phyloP scores from a whole-genome alignment of 2,888 invertebrate species.

The Lasioglossum figueresi region DNA sequence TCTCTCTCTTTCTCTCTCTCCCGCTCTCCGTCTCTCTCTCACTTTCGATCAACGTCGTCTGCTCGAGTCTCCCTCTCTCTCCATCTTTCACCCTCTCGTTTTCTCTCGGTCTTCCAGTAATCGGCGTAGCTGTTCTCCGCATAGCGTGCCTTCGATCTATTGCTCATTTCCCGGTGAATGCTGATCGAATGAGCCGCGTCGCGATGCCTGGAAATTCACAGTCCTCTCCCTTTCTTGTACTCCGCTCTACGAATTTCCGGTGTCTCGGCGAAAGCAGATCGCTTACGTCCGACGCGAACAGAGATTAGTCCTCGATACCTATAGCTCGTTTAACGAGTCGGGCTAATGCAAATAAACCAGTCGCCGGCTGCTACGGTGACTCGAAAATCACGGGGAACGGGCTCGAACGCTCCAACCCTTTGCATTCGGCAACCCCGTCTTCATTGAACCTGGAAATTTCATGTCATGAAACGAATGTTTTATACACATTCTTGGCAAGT shows the following conservation, averaged over 20 bases:
- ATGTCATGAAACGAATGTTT: no score
- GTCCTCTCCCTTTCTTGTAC: constrained; percentile 45
- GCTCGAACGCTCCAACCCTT: no score
- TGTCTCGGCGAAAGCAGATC: constrained; percentile 46
- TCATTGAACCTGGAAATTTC: no score
- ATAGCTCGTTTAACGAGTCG: not conserved
- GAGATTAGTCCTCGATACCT: constrained; percentile 17
- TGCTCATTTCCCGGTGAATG: constrained; percentile 77
- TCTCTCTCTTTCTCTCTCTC: not conserved
- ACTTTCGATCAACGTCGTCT: constrained; percentile 16
- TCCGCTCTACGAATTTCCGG: constrained; percentile 22
- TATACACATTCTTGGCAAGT: no score
- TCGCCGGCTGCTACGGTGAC: not conserved
- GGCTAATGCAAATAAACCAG: not conserved
- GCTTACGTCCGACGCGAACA: not conserved
- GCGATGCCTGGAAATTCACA: constrained; percentile 59
- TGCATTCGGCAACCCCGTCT: no score
- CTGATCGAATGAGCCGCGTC: constrained; percentile 71
- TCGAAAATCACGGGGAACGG: not conserved
- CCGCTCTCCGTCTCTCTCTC: constrained; percentile 3
- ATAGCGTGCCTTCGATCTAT: constrained; percentile 71
- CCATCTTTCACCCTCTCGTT: constrained; percentile 13
- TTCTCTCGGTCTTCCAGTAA: constrained; percentile 3
- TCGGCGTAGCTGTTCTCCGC: constrained; percentile 34
- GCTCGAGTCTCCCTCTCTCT: constrained; percentile 18